Base-by-base conservation (phyloP, 1,140 invertebrate genomes). In the Pteromalus puparum region DNA sequence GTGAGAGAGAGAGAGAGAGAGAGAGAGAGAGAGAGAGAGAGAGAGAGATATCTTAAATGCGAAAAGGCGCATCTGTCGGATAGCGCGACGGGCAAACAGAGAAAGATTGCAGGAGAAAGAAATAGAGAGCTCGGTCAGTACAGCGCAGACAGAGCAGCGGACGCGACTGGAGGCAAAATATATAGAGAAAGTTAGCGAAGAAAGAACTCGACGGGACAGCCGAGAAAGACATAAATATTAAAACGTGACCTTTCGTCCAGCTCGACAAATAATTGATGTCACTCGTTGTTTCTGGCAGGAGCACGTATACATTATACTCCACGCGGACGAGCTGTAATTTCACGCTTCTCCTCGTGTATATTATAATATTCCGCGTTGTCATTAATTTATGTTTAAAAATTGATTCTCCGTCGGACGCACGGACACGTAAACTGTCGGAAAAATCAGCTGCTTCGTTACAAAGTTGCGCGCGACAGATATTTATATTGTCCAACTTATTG, bases 1-100 rank as follows among this genome's bases (percentile, higher is more conserved):
- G 13, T 53, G 48, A 21, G 2, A 53, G 21, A 21, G 53, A 61
- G 53, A 61, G 15, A 18, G n/a, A n/a, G 48, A 21, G 2, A 53
- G 21, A 21, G 53, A 61, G 53, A 61, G 48, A 21, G 2, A 53
- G 21, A 21, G 53, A 61, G 53, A 61, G 15, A 21, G 18, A 53
- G 48, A 48, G 4, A 67, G 67, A 9, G 13, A 70, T 18, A 70
- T 70, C 68, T 70, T 30, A 30, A 70, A 70, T 28, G 68, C 26
- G 12, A 70, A 70, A 70, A 70, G 24, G 21, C 68, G 68, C 68
- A 70, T 70, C 30, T 73, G 53, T 61, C 53, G 18, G 72, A 73
- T 21, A 73, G 72, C 4, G 72, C 26, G 34, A 73, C 6, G 21
- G 21, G 53, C 21, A 61, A 38, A 73, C 28, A 34, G 72, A 73